Conservation (phyloP, 2,113 vertebrate genomes). For the Pseudolaguvia tuberculata region DNA sequence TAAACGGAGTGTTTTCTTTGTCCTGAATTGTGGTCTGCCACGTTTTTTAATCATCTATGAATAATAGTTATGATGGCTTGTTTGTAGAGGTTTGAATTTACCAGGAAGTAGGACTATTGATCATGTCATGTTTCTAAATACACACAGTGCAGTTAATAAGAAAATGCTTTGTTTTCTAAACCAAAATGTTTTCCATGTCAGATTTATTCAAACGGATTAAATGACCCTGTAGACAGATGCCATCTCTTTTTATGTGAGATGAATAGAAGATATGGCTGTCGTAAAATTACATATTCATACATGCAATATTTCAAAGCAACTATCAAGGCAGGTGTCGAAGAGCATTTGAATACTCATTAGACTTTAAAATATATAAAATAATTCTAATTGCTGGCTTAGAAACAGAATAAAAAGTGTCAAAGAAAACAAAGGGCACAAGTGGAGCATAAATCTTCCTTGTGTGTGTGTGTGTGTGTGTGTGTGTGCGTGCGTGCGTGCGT, state of each 20-base stretch:
- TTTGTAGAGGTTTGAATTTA: neutral
- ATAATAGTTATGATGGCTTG: neutral
- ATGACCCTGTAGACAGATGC: neutral
- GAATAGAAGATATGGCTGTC: neutral
- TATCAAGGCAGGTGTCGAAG: neutral
- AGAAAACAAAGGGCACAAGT: neutral
- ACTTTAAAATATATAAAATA: neutral
- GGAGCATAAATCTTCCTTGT: neutral
- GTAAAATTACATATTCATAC: neutral
- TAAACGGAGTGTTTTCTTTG: neutral
- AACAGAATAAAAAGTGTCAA: neutral
- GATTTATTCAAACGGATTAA: neutral
- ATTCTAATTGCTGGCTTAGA: neutral
- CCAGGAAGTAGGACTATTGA: neutral
- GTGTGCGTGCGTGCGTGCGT: too few species aligned
- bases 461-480: neutral
- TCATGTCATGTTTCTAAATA: neutral
- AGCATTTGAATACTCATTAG: neutral
- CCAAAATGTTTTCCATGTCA: neutral
- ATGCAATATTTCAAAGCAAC: neutral
- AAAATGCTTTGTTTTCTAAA: slow-evolving; percentile 1
- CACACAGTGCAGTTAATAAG: neutral
- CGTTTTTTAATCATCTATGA: neutral
- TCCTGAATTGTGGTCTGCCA: neutral
- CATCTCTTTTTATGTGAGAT: neutral